Evolutionary conservation across 2,113 vertebrate species (phyloP).

Genomic region (Machaerirhynchus nigripectus): DNA sequence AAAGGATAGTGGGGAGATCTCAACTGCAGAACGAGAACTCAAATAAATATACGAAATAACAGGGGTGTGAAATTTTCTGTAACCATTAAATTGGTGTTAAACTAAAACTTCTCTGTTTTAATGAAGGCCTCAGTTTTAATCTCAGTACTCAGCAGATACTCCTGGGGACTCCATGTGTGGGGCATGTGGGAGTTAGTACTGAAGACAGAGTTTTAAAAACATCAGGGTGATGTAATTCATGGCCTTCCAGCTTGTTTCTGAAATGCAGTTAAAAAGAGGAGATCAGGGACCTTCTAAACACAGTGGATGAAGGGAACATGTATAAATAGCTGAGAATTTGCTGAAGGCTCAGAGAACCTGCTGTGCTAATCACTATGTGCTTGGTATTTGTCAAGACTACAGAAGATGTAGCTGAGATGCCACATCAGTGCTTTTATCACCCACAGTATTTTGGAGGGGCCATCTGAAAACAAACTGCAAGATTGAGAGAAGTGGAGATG

Average conservation of each 20-base stretch:
- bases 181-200: neutral
- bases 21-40: neutral
- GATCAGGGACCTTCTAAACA: neutral
- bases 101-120: neutral
- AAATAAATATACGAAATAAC: neutral
- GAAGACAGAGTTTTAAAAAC: neutral
- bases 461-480: neutral
- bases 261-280: neutral
- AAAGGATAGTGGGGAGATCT: neutral
- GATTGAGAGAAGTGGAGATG: neutral
- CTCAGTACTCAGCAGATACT: neutral
- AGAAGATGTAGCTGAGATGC: neutral
- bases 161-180: neutral
- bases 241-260: neutral
- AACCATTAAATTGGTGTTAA: neutral
- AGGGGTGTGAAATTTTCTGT: neutral
- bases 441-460: neutral
- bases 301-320: neutral
- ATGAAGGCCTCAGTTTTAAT: neutral
- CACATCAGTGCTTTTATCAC: neutral
- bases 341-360: neutral
- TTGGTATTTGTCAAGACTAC: neutral
- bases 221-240: neutral
- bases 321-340: neutral
- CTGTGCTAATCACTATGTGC: neutral